Evolutionary conservation across 1,140 invertebrate species (phyloP).

Genomic region (Rhyacophila brunnea): DNA sequence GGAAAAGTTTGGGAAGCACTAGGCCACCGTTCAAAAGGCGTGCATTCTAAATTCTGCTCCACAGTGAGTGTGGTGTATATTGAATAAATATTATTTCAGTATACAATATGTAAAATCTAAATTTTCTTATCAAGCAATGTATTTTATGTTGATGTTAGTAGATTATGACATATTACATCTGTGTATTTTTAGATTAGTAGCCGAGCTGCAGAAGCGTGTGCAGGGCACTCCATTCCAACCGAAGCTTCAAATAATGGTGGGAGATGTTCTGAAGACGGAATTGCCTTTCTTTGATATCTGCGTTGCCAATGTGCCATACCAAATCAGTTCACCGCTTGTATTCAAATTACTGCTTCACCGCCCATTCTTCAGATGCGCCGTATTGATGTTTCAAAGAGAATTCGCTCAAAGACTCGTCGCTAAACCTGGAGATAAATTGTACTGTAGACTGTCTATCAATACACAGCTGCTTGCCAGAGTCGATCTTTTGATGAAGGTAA

Average conservation of each 20-base stretch:
- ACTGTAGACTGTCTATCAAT: constrained; percentile 95
- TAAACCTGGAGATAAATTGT: constrained; percentile 96
- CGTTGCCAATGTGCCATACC: constrained; percentile 98
- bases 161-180: too few relatives aligned
- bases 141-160: too few relatives aligned
- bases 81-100: neutral
- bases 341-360: constrained; percentile 96
- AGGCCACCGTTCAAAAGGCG: too few relatives aligned
- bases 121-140: constrained; percentile 4
- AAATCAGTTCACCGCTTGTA: constrained; percentile 97
- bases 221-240: constrained; percentile 82
- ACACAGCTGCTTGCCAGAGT: constrained; percentile 94
- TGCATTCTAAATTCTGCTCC: too few relatives aligned
- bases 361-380: constrained; percentile 85
- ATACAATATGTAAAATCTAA: neutral
- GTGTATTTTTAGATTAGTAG: constrained; percentile 70
- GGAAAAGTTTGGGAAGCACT: too few relatives aligned
- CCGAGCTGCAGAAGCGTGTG: constrained; percentile 97
- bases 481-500: constrained; percentile 95
- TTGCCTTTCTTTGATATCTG: constrained; percentile 99
- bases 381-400: constrained; percentile 99
- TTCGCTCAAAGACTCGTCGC: constrained; percentile 97
- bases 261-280: constrained; percentile 93
- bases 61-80: neutral
- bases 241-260: constrained; percentile 91